phyloP scores from a whole-genome alignment of 2,888 invertebrate genomes.

The Sphaerophoria taeniata region DNA sequence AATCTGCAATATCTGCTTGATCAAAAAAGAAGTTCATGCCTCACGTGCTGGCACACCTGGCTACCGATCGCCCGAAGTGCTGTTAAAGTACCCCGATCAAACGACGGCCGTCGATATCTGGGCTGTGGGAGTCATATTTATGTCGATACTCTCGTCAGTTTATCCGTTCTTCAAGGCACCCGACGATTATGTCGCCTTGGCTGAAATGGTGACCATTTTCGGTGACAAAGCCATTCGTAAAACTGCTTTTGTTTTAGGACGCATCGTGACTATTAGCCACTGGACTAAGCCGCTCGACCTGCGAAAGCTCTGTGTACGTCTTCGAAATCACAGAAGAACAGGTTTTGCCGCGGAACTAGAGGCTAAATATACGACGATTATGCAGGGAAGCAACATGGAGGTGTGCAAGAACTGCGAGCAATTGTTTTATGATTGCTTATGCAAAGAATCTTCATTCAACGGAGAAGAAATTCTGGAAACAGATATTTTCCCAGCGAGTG shows the following conservation, averaged over 20 bases:
- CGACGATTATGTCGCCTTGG: no score
- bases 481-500: conserved; percentile 86
- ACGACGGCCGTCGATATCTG: conserved; percentile 94
- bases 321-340: conserved; percentile 81
- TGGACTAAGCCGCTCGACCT: conserved; percentile 84
- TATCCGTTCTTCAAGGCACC: no score
- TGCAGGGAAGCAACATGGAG: conserved; percentile 78
- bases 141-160: no score
- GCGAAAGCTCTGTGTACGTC: conserved; percentile 82
- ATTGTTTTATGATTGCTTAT: conserved; percentile 82
- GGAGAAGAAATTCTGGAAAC: conserved; percentile 79
- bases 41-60: conserved; percentile 95
- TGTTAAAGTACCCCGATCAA: conserved; percentile 91
- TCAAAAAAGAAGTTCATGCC: conserved; percentile 87
- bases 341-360: conserved; percentile 78
- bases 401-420: no score
- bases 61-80: conserved; percentile 93
- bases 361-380: conserved; percentile 67
- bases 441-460: conserved; percentile 78
- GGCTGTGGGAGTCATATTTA: conserved; percentile 93
- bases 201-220: conserved; percentile 91
- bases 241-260: conserved; percentile 87
- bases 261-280: conserved; percentile 84
- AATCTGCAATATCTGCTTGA: conserved; percentile 87
- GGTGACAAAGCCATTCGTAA: conserved; percentile 88